Evolutionary conservation across 30 jellyfish, hydroid and myxozoan species (phyloP).

Genomic region (Pseudorhiza aurosa): DNA sequence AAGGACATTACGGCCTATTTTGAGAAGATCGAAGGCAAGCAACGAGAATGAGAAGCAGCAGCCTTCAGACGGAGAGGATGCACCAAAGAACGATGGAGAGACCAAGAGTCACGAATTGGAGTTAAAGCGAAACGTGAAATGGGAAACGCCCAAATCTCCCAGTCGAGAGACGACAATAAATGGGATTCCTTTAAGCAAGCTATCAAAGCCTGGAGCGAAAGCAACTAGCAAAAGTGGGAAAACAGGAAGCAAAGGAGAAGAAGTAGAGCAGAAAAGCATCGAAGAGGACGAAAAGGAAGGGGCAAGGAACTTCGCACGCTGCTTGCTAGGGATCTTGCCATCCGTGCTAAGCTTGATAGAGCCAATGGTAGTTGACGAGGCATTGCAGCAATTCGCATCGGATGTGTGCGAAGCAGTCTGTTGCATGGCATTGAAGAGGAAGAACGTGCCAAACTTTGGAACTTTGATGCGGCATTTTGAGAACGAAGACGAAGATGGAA

Average conservation of each 20-base stretch:
- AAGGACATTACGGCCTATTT: constrained; percentile 76
- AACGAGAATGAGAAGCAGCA: constrained; percentile 59
- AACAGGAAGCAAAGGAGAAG: constrained; percentile 56
- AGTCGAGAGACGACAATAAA: constrained; percentile 94
- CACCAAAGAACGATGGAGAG: constrained; percentile 13
- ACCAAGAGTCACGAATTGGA: constrained; percentile 25
- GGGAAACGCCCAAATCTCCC: constrained; percentile 86
- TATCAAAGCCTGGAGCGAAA: constrained; percentile 85
- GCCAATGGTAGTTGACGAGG: constrained; percentile 92
- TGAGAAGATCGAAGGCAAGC: constrained; percentile 71
- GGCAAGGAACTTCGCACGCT: constrained; percentile 95
- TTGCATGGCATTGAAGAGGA: constrained; percentile 95
- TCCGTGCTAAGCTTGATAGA: constrained; percentile 86
- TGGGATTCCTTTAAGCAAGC: constrained; percentile 96
- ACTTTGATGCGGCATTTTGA: constrained; percentile 75
- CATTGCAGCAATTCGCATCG: constrained; percentile 96
- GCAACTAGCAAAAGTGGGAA: constrained; percentile 70
- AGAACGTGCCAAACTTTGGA: constrained; percentile 97
- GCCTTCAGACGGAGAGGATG: constrained; percentile 6
- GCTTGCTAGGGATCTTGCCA: constrained; percentile 92
- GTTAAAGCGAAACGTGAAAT: constrained; percentile 18
- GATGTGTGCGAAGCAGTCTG: constrained; percentile 99
- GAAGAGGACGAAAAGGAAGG: constrained; percentile 97
- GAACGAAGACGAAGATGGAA: constrained; percentile 56
- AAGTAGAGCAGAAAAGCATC: constrained; percentile 62